Conservation (phyloP, 1,140 invertebrate species). For the Pogonomyrmex barbatus region DNA sequence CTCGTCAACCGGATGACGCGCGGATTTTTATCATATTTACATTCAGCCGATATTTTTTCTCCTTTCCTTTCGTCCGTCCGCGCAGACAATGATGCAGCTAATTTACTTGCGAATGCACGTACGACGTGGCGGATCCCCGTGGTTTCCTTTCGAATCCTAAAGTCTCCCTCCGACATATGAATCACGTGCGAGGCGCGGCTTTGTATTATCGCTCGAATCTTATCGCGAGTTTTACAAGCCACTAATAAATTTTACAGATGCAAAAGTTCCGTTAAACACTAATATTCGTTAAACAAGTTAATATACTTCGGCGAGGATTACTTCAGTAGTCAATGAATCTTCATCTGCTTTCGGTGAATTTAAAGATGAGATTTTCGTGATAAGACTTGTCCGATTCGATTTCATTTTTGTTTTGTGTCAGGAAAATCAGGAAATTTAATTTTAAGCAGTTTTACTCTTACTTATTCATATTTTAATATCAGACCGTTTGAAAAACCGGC, state of each 20-base stretch:
- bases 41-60: slow-evolving; percentile 66
- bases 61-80: slow-evolving; percentile 40
- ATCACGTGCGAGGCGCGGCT: slow-evolving; percentile 3
- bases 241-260: slow-evolving; percentile 2
- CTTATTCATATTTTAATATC: neutral
- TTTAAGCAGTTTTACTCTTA: neutral
- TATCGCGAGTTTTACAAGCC: slow-evolving; percentile 6
- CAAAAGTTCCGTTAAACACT: neutral
- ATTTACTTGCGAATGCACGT: slow-evolving; percentile 72
- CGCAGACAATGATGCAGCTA: slow-evolving; percentile 72
- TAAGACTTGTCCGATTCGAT: neutral
- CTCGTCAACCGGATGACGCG: slow-evolving; percentile 70
- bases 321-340: neutral
- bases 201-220: slow-evolving; percentile 1
- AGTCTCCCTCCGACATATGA: slow-evolving; percentile 12
- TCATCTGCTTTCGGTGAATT: neutral
- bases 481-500: neutral
- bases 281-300: neutral
- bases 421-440: neutral
- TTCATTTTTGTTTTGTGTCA: neutral
- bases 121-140: slow-evolving; percentile 47
- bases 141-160: slow-evolving; percentile 69
- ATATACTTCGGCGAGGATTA: neutral
- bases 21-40: slow-evolving; percentile 70
- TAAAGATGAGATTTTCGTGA: neutral